phyloP scores from a whole-genome alignment of 2,113 vertebrate species.

The Pelobates fuscus region DNA sequence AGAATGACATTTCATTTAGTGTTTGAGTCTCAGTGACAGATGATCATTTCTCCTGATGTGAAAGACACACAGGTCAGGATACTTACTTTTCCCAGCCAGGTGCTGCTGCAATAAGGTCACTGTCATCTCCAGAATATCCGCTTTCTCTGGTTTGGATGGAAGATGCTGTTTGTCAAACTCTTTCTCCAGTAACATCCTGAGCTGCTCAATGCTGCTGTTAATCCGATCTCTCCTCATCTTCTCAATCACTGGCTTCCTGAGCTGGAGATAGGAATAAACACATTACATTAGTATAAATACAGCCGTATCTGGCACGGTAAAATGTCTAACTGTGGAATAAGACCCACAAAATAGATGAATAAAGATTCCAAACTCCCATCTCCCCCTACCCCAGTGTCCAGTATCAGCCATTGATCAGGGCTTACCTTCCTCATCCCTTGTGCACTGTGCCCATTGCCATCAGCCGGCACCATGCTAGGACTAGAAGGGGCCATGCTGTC shows the following conservation, averaged over 20 bases:
- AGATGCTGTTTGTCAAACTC: slow-evolving; percentile 72
- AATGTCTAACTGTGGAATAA: neutral
- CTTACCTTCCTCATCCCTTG: slow-evolving; percentile 15
- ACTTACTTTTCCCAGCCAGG: slow-evolving; percentile 53
- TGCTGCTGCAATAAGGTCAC: slow-evolving; percentile 71
- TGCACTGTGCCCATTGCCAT: neutral
- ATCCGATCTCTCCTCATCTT: slow-evolving; percentile 81
- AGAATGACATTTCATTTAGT: neutral
- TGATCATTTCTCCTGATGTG: neutral
- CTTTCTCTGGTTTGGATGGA: slow-evolving; percentile 79
- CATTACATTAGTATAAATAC: neutral
- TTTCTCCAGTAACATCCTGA: slow-evolving; percentile 73
- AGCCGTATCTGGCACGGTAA: too few relatives aligned
- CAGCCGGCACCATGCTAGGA: neutral
- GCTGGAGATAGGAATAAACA: slow-evolving; percentile 52
- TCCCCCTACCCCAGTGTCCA: too few relatives aligned
- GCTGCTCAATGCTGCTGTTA: slow-evolving; percentile 80
- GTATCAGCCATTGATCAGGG: too few relatives aligned
- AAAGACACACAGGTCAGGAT: neutral
- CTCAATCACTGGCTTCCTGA: slow-evolving; percentile 76
- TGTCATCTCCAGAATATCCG: slow-evolving; percentile 80
- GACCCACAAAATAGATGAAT: neutral
- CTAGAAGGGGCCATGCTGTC: slow-evolving; percentile 16
- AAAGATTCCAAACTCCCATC: too few relatives aligned
- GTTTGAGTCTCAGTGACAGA: neutral